Evolutionary conservation across 1,140 invertebrate species (phyloP).

Genomic region (Protaetia brevitarsis): DNA sequence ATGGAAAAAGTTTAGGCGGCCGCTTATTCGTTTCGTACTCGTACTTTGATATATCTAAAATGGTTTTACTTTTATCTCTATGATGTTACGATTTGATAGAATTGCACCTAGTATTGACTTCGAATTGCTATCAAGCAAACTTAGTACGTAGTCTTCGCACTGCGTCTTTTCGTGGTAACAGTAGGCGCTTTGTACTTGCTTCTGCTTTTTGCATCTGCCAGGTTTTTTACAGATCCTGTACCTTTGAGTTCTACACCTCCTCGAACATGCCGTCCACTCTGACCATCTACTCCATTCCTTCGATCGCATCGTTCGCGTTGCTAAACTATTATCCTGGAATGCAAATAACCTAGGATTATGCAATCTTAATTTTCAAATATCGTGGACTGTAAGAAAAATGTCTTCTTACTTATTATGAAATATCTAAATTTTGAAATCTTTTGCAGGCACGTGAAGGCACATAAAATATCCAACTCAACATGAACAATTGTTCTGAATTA

Average conservation of each 20-base stretch:
- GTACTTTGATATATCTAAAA: neutral
- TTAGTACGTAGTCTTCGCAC: constrained; percentile 72
- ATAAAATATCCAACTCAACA: too few species aligned
- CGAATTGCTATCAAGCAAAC: constrained; percentile 35
- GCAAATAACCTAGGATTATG: too few species aligned
- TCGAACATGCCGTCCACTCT: constrained; percentile 49
- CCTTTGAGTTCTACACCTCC: constrained; percentile 49
- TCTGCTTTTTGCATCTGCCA: constrained; percentile 66
- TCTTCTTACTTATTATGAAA: too few species aligned
- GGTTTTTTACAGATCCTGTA: constrained; percentile 69
- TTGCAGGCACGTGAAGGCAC: too few species aligned
- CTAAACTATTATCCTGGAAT: constrained; percentile 37
- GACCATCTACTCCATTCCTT: constrained; percentile 50
- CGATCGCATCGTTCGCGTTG: constrained; percentile 33
- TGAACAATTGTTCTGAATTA: too few species aligned
- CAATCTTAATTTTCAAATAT: too few species aligned
- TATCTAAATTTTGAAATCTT: too few species aligned
- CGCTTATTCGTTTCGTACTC: neutral
- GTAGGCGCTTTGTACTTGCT: constrained; percentile 74
- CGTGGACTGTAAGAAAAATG: too few species aligned
- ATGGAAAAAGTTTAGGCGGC: neutral
- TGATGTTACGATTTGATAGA: too few species aligned
- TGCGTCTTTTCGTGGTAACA: constrained; percentile 78
- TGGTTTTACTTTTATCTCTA: too few species aligned
- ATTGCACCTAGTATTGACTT: too few species aligned